A percentile compares a stretch with the other conserved stretches of the same genome.
These are phyloP conservation scores for Ganaspis brasiliensis DNA, from an alignment of 2,888 invertebrate genomes.

Conservation along the genomic window DNA sequence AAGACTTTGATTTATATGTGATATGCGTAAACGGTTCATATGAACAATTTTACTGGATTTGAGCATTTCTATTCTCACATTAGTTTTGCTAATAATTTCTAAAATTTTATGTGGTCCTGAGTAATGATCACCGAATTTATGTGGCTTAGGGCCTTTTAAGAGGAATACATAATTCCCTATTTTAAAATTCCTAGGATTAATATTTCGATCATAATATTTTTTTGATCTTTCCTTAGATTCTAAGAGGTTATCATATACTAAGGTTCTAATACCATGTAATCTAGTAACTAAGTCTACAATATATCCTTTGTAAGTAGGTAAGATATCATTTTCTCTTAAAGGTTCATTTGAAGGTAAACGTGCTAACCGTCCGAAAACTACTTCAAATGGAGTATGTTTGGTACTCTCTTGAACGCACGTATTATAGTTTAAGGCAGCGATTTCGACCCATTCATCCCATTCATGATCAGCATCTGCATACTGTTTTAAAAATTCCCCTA, in stretches of 20 bases:
- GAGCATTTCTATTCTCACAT: conserved; percentile 10
- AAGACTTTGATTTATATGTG: too few species aligned
- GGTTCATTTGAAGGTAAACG: background rate
- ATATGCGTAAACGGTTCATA: too few species aligned
- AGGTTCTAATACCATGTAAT: conserved; percentile 39
- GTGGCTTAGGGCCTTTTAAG: conserved; percentile 37
- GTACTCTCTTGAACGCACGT: conserved; percentile 54
- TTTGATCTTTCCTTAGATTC: conserved; percentile 53
- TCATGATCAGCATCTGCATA: conserved; percentile 48
- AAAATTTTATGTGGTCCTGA: conserved; percentile 3
- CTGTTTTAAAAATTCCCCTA: conserved; percentile 47
- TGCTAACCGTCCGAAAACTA: conserved; percentile 54
- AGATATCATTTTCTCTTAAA: background rate
- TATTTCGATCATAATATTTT: conserved; percentile 50
- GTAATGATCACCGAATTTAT: conserved; percentile 31
- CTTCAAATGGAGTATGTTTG: conserved; percentile 53
- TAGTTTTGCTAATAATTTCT: background rate
- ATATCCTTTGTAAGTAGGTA: conserved; percentile 19
- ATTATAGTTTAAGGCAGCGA: conserved; percentile 55
- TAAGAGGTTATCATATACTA: conserved; percentile 48
- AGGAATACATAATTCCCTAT: conserved; percentile 55
- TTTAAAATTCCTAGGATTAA: conserved; percentile 46
- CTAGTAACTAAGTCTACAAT: conserved; percentile 42
- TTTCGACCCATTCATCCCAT: conserved; percentile 59
- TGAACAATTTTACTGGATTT: conserved; percentile 8